Evolutionary conservation across 2,113 vertebrate species (phyloP).

Genomic region (Platysternon megacephalum): DNA sequence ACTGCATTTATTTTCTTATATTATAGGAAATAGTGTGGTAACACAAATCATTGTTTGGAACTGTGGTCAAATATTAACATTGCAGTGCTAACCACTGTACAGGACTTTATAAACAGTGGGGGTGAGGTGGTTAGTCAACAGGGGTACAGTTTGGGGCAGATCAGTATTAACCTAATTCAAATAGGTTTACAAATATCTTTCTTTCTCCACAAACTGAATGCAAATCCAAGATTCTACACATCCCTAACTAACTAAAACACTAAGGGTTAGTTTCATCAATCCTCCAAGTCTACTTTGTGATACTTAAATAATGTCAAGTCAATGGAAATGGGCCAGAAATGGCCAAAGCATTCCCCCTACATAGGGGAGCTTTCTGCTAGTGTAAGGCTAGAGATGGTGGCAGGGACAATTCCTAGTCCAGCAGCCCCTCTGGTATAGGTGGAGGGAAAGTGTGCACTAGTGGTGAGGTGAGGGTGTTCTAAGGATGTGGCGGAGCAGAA

Average conservation of each 20-base stretch:
- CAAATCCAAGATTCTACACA: background rate
- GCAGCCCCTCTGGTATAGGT: background rate
- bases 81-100: background rate
- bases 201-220: background rate
- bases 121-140: background rate
- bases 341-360: background rate
- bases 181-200: background rate
- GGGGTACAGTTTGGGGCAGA: background rate
- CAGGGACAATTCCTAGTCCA: background rate
- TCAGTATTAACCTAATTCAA: background rate
- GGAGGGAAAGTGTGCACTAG: background rate
- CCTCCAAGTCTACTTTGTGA: background rate
- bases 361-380: background rate
- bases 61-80: background rate
- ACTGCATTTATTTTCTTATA: background rate
- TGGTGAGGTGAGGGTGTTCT: background rate
- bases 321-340: background rate
- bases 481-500: background rate
- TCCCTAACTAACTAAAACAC: background rate
- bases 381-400: background rate
- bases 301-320: background rate
- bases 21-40: background rate
- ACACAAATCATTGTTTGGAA: background rate
- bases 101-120: background rate
- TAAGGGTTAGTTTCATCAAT: background rate